Evolutionary conservation across 2,113 vertebrate species (phyloP).

Genomic region (Oncorhynchus tshawytscha): DNA sequence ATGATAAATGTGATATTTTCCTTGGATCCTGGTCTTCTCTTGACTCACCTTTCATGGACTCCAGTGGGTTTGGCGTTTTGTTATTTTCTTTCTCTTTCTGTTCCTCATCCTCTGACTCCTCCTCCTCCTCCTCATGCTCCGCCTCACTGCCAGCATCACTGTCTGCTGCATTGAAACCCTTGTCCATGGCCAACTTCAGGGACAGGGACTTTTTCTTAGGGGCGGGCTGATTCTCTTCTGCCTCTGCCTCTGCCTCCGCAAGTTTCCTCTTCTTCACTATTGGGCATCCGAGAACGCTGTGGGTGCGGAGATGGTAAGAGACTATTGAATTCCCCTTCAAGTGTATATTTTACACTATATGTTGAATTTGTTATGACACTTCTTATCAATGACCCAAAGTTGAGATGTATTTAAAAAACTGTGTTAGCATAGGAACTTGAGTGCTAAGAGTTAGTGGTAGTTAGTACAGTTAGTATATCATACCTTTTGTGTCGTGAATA

Average conservation of each 20-base stretch:
- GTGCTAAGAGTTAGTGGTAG: too few species aligned
- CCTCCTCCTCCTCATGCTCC: slow-evolving; percentile 76
- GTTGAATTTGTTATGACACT: too few species aligned
- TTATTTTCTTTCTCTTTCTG: slow-evolving; percentile 47
- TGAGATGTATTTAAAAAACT: too few species aligned
- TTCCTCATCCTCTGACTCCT: slow-evolving; percentile 64
- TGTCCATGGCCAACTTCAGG: slow-evolving; percentile 80
- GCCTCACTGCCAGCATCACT: slow-evolving; percentile 84
- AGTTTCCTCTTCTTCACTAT: slow-evolving; percentile 95
- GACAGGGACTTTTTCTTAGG: slow-evolving; percentile 87
- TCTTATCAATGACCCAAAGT: too few species aligned
- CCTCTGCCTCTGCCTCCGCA: slow-evolving; percentile 80
- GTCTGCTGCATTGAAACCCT: slow-evolving; percentile 81
- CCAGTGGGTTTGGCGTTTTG: slow-evolving; percentile 24
- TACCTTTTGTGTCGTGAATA: slow-evolving; percentile 95
- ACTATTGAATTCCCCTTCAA: background rate
- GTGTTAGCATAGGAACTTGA: too few species aligned
- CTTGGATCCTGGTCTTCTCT: background rate
- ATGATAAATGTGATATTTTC: background rate
- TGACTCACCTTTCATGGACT: slow-evolving; percentile 51
- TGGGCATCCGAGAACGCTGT: slow-evolving; percentile 88
- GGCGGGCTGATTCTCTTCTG: slow-evolving; percentile 76
- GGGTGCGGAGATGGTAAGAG: slow-evolving; percentile 5
- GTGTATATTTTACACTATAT: too few species aligned
- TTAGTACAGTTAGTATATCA: slow-evolving; percentile 2